Base-by-base conservation (phyloP, 1,140 invertebrate genomes). In the Zophobas atratus region DNA sequence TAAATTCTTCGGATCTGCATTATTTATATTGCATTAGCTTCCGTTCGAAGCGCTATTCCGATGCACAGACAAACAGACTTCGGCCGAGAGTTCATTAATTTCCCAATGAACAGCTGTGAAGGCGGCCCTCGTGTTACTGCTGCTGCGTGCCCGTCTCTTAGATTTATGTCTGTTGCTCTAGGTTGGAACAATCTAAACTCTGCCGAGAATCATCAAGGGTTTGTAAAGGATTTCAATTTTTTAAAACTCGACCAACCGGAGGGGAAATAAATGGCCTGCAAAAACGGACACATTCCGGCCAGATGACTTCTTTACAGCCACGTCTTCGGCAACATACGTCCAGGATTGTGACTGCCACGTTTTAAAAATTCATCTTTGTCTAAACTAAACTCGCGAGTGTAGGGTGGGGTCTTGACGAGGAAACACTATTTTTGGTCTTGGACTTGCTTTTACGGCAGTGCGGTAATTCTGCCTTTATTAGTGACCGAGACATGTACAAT, bases 101-200 rank as follows among this genome's bases (percentile, higher is more conserved):
- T 76, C 57, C 73, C 74, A 79, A 75, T 72, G 77, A 79, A 79
- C 77, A 79, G 77, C 73, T 79, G 77, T 79, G 73, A 75, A 63
- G 70, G 43, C 57, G 77, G 55, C 43, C 63, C 53, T 70, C 48
- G 36, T 70, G 60, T 56, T 63, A 38, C 60, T 49, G 48, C 34
- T 53, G 57, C 75, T 43, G 73, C 73, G 73, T 70, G 49, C 48
- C 71, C 76, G 63, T 71, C 63, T 71, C 76, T 46, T 46, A 77
- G 76, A 77, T 77, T 77, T 77, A 77, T 77, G 55, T 70, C 67
- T 72, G 74, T 63, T 76, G 56, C 74, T 63, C 20, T 76, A 76
- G 74, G 43, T 63, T 76, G 74, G 74, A 76, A 76, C 74, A 76
- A 76, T 76, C 74, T 76, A 76, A 76, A 76, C 48, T 57, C 71